Evolutionary conservation across 1,140 invertebrate species (phyloP), one percentile per base, ranked within the genome.

Genomic region (Stegodyphus mimosarum): DNA sequence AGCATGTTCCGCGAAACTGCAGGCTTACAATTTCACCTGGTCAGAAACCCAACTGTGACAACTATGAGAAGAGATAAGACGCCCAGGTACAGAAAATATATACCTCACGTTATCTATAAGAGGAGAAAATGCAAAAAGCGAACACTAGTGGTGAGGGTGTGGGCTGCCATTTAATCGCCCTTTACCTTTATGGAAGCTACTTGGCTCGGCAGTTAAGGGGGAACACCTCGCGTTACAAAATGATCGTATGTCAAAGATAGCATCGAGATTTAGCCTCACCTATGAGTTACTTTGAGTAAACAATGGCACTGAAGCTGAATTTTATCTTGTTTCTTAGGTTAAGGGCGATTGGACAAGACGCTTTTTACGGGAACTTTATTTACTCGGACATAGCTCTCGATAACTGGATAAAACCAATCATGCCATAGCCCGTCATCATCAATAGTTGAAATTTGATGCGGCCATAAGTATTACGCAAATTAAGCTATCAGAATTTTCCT

Each of bases 201-300:
- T 79, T 70, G 64, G 49, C 50, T 55, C 10, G 17, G 66, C 66
- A 79, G 76, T 79, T 79, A 70, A 53, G 15, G 76, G 50, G 66
- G 75, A 66, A 79, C 64, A 79, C 76, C 64, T 79, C 6, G 51
- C 69, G n/a, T 81, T 81, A 81, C 78, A 81, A 72, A 81, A 81
- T 64, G 78, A 71, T 73, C 78, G 55, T 81, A 72, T 81, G 78
- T 81, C 78, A 81, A 72, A 72, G 70, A 69, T 81, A 81, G 72
- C 55, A 81, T 81, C 78, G n/a, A 60, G 55, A 64, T 63, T 10
- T 52, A 53, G 70, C 69, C 52, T 81, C 70, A 72, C 78, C 78
- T 81, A 72, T 7, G 48, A 18, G n/a, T 33, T 9, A 53, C 7
- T 51, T 48, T 51, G 17, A 18, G 69, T 81, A 81, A 81, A 81